Percentiles rank a stretch among this genome's conserved stretches.
Conservation (phyloP, 2,113 vertebrate genomes). For the Strix uralensis region DNA sequence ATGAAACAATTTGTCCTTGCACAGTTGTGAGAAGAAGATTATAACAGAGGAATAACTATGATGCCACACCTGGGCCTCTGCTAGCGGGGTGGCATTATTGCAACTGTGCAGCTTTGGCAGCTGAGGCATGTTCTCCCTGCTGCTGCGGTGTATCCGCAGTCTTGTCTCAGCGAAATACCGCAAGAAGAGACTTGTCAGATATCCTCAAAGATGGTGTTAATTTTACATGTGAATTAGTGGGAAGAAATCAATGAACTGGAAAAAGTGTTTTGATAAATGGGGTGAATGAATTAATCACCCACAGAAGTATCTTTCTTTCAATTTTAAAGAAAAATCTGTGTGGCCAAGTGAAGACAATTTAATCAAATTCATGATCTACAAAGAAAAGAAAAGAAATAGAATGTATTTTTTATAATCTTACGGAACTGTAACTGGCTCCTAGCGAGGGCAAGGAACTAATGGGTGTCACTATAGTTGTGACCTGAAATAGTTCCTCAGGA, state of each 20-base stretch:
- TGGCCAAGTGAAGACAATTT: not conserved
- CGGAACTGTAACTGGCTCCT: not conserved
- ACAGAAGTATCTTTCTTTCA: not conserved
- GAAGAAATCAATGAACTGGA: not conserved
- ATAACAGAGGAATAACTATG: not conserved
- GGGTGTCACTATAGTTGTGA: not conserved
- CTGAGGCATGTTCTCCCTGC: accelerated
- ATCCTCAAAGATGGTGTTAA: not conserved
- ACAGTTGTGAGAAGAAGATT: not conserved
- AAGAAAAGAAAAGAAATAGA: not conserved
- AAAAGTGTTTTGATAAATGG: not conserved
- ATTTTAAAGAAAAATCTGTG: not conserved
- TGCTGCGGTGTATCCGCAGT: not conserved
- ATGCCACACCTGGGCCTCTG: not conserved
- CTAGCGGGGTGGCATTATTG: not conserved
- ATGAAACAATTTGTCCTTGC: not conserved
- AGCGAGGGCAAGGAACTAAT: not conserved
- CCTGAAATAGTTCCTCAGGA: not conserved
- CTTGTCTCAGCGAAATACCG: not conserved
- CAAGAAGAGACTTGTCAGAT: not conserved
- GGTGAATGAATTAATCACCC: not conserved
- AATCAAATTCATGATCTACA: not conserved
- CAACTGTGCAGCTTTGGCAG: not conserved
- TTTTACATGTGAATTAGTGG: not conserved
- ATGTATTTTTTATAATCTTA: not conserved